Percentiles rank a stretch among this genome's conserved stretches.
Evolutionary conservation across 2,888 invertebrate genomes (phyloP).

Genomic region (Malthinus flaveolus): DNA sequence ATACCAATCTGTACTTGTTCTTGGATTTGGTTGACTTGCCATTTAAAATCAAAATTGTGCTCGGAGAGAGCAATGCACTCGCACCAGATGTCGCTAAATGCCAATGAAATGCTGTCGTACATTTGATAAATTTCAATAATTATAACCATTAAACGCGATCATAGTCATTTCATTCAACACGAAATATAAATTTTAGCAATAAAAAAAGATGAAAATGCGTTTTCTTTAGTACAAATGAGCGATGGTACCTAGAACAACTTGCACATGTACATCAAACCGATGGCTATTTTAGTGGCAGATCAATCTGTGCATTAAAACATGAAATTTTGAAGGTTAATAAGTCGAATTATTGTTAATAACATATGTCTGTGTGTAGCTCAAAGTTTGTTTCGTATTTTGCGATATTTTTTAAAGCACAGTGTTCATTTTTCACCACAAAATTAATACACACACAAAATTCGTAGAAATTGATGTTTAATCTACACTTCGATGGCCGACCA

Average conservation of each 20-base stretch:
- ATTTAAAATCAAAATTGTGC: slow-evolving; percentile 61
- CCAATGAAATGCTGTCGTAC: slow-evolving; percentile 43
- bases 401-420: slow-evolving; percentile 43
- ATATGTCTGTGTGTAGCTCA: slow-evolving; percentile 38
- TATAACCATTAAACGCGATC: slow-evolving; percentile 16
- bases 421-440: slow-evolving; percentile 46
- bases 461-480: slow-evolving; percentile 63
- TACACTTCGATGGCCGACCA: slow-evolving; percentile 73
- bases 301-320: slow-evolving; percentile 37
- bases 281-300: slow-evolving; percentile 1
- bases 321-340: slow-evolving; percentile 41
- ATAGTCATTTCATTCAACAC: slow-evolving; percentile 17
- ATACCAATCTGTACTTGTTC: slow-evolving; percentile 73
- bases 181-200: slow-evolving; percentile 2
- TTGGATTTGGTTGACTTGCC: slow-evolving; percentile 58
- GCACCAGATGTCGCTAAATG: slow-evolving; percentile 50
- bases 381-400: slow-evolving; percentile 36
- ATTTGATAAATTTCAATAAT: slow-evolving; percentile 57
- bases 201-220: neutral
- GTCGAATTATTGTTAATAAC: slow-evolving; percentile 34
- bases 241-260: slow-evolving; percentile 1
- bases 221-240: neutral
- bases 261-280: neutral
- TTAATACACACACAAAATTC: slow-evolving; percentile 52
- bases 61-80: slow-evolving; percentile 42